These are phyloP conservation scores for Drosophila triauraria DNA, from an alignment of 1,140 invertebrate species.

Conservation along the genomic window DNA sequence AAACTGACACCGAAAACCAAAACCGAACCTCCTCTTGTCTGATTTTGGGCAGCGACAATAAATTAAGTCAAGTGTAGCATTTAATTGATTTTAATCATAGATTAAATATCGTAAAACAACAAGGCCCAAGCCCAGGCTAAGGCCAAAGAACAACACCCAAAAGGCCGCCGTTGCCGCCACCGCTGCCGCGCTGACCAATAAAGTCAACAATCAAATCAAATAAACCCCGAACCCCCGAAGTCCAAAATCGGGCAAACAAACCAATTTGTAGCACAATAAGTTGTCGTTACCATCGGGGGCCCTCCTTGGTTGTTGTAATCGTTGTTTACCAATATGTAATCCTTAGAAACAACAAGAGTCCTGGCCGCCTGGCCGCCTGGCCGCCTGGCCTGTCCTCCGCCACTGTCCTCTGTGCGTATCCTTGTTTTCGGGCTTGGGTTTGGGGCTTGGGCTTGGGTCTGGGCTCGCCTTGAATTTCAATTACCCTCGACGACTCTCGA, in stretches of 20 bases:
- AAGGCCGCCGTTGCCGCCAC: slow-evolving; percentile 20
- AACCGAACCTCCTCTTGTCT: slow-evolving; percentile 12
- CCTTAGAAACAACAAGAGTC: slow-evolving; percentile 75
- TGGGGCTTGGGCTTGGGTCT: slow-evolving; percentile 3
- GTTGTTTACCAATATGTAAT: slow-evolving; percentile 83
- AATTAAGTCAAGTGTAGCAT: slow-evolving; percentile 82
- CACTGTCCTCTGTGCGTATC: slow-evolving; percentile 36
- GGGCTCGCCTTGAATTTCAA: slow-evolving; percentile 73
- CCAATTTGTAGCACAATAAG: slow-evolving; percentile 74
- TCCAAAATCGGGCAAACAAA: slow-evolving; percentile 59
- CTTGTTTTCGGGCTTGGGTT: slow-evolving; percentile 7
- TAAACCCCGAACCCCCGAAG: slow-evolving; percentile 3
- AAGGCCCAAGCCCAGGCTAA: slow-evolving; percentile 8
- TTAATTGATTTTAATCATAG: slow-evolving; percentile 84
- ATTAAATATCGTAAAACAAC: slow-evolving; percentile 82
- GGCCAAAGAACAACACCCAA: slow-evolving; percentile 46
- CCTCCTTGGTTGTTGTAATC: slow-evolving; percentile 65
- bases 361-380: background rate
- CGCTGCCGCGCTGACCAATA: slow-evolving; percentile 66
- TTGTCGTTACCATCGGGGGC: slow-evolving; percentile 52
- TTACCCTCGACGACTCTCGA: slow-evolving; percentile 32
- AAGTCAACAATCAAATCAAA: slow-evolving; percentile 84
- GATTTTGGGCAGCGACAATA: slow-evolving; percentile 64
- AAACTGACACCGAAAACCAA: slow-evolving; percentile 5
- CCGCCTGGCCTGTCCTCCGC: background rate